Conservation (phyloP, 2,113 vertebrate genomes). For the Gymnobelideus leadbeateri region DNA sequence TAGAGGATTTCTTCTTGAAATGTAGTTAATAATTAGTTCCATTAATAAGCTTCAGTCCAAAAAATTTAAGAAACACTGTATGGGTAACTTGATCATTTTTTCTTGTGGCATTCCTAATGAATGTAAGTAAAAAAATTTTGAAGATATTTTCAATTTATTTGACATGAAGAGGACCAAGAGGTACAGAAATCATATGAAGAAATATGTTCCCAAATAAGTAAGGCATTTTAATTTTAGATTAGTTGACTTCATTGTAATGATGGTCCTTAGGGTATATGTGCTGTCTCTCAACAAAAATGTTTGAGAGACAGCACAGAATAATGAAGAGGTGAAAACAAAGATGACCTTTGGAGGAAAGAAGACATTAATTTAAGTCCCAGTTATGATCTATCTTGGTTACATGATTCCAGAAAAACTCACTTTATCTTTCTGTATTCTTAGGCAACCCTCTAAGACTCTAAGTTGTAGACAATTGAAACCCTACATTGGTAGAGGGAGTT, state of each 20-base stretch:
- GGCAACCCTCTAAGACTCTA: not conserved
- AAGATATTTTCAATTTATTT: not conserved
- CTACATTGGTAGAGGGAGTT: not conserved
- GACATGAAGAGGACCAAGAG: not conserved
- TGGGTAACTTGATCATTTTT: not conserved
- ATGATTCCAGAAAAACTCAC: not conserved
- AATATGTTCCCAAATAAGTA: not conserved
- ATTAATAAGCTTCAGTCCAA: not conserved
- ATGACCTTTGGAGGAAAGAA: not conserved
- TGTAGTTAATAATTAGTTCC: not conserved
- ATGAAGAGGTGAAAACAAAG: not conserved
- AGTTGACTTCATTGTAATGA: not conserved
- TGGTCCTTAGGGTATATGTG: not conserved
- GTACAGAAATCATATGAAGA: not conserved
- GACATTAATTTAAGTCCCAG: not conserved
- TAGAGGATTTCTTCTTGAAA: not conserved
- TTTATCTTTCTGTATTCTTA: not conserved
- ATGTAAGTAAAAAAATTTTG: not conserved
- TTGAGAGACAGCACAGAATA: not conserved
- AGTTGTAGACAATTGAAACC: not conserved
- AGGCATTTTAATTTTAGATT: not conserved
- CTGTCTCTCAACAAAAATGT: not conserved
- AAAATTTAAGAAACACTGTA: not conserved
- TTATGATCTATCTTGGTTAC: not conserved
- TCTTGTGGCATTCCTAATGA: not conserved